Conservation (phyloP, 2,113 vertebrate species). For the Echinops telfairi region DNA sequence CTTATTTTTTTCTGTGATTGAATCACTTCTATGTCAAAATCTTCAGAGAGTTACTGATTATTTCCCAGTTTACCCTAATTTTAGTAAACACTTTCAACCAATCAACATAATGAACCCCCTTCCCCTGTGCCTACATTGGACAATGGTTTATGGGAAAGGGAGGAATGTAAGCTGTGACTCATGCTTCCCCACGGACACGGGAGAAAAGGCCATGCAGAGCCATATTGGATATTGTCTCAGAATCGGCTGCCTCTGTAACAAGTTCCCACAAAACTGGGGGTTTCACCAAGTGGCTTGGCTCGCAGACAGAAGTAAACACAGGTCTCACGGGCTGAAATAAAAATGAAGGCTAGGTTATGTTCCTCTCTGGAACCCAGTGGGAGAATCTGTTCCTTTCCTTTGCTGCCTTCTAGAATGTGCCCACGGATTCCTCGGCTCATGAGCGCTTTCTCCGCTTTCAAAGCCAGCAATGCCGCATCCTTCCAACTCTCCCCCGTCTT, state of each 20-base stretch:
- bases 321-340: neutral
- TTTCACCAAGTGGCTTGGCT: neutral
- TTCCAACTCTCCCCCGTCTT: neutral
- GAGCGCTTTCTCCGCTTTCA: neutral
- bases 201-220: neutral
- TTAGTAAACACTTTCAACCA: neutral
- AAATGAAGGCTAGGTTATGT: too few relatives aligned
- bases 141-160: accelerated
- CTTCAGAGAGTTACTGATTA: neutral
- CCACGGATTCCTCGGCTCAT: too few relatives aligned
- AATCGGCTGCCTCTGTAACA: neutral
- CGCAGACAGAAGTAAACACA: neutral
- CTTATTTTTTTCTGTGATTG: neutral
- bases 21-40: neutral
- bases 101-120: neutral
- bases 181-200: neutral
- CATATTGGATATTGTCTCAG: too few relatives aligned
- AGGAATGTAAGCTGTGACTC: too few relatives aligned
- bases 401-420: neutral
- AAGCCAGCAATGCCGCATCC: neutral
- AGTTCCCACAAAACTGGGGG: too few relatives aligned
- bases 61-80: neutral
- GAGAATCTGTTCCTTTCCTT: neutral
- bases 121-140: neutral
- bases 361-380: neutral